phyloP scores from a whole-genome alignment of 2,113 vertebrate genomes.

The Meriones unguiculatus region DNA sequence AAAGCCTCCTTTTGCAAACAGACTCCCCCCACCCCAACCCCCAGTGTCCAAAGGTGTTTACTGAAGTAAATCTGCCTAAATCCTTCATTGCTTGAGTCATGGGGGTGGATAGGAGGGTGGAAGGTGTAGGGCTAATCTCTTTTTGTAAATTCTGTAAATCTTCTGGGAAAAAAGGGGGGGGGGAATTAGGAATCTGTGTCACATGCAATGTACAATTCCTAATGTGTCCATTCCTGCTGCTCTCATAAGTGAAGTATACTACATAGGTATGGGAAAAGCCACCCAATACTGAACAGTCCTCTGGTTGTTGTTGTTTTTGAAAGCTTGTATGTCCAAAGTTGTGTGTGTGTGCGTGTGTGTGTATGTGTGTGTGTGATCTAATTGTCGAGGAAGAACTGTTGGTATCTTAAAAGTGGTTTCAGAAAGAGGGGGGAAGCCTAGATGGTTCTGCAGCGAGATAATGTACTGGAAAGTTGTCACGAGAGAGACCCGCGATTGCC shows the following conservation, averaged over 20 bases:
- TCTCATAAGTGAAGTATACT: conserved; percentile 81
- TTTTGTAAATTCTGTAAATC: conserved; percentile 94
- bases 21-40: conserved; percentile 87
- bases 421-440: conserved; percentile 52
- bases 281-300: conserved; percentile 74
- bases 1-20: conserved; percentile 97
- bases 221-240: conserved; percentile 86
- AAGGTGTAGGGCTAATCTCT: conserved; percentile 97
- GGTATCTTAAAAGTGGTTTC: conserved; percentile 84
- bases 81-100: conserved; percentile 93
- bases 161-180: conserved; percentile 86
- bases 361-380: conserved; percentile 79
- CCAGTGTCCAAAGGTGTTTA: conserved; percentile 98
- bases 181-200: conserved; percentile 93
- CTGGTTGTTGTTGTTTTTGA: conserved; percentile 59
- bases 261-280: conserved; percentile 71
- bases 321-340: conserved; percentile 47
- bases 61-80: conserved; percentile 99
- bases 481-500: conserved; percentile 84
- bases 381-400: conserved; percentile 83
- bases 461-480: conserved; percentile 88
- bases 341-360: conserved; percentile 17
- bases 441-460: conserved; percentile 85
- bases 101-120: conserved; percentile 89
- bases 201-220: conserved; percentile 93